Evolutionary conservation across 2,113 vertebrate species (phyloP), one percentile per base, ranked within the genome.

Genomic region (Rhinichthys klamathensis): DNA sequence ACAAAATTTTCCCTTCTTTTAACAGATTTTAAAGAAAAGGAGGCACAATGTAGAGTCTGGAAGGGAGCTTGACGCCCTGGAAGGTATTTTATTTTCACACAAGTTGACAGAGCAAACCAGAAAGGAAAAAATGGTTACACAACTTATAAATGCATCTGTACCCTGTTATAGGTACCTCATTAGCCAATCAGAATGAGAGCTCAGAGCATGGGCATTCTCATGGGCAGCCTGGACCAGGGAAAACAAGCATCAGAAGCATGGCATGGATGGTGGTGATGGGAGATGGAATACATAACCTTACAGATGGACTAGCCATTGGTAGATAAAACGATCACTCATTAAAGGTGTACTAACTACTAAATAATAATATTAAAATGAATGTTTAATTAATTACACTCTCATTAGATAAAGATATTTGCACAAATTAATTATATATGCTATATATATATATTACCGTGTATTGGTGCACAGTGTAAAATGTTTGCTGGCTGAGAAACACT

Each of bases 231-330:
- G 56, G 23, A 25, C 73, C n/a, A 49, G 75, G 21, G 54, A 70
- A 87, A 16, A 72, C 49, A 9, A 60, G 72, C 25, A 79, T 86
- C n/a, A 78, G 78, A 58, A 89, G 78, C 69, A n/a, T 90, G 80
- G 89, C 86, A 23, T 90, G 89, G 87, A 92, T 91, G 89, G 89
- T 91, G 49, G 83, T 91, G 49, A 88, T 89, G 86, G 91, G 90
- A 72, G 88, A 90, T 30, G 89, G 90, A 30, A 87, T 89, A 61
- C 91, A 91, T 84, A 90, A 91, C 74, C 84, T 91, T 10, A 91
- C 89, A 6, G 90, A 89, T 15, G 96, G 96, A 60, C 82, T 96
- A 67, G 95, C 96, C 61, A 95, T 97, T 80, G 96, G 96, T 96
- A 73, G 25, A 58, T 30, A 23, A 49, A 21, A 61, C 21, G 9